Percentiles rank a stretch among this genome's conserved stretches.
Conservation (phyloP, 2,888 invertebrate species). For the Mythimna vitellina region DNA sequence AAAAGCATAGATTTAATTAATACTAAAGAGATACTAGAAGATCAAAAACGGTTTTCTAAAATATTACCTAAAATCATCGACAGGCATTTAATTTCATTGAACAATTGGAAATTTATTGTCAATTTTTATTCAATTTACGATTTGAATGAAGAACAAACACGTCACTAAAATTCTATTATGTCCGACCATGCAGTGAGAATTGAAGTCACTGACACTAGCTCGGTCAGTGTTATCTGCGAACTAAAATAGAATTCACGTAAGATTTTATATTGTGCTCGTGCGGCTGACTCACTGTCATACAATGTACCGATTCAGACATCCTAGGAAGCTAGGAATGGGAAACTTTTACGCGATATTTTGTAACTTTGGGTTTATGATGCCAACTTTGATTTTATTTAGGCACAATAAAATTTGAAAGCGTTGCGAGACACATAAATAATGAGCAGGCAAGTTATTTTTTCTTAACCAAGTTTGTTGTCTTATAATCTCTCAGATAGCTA, state of each 20-base stretch:
- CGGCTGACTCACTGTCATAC: constrained; percentile 66
- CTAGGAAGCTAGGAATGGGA: constrained; percentile 24
- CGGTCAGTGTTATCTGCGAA: constrained; percentile 66
- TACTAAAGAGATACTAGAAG: background rate
- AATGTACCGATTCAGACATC: constrained; percentile 40
- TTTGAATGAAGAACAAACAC: constrained; percentile 45
- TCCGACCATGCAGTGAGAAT: constrained; percentile 39
- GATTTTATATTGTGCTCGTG: constrained; percentile 62
- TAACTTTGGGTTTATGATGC: background rate
- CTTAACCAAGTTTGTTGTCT: background rate
- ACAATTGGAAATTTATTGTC: constrained; percentile 1
- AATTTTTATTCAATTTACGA: constrained; percentile 47
- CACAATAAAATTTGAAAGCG: too few species aligned
- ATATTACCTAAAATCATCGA: background rate
- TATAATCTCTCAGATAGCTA: background rate
- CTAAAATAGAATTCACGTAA: constrained; percentile 74
- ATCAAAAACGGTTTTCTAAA: background rate
- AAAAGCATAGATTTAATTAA: background rate
- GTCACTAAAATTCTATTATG: constrained; percentile 55
- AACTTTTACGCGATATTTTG: background rate
- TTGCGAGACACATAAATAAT: background rate
- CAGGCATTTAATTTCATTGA: constrained; percentile 10
- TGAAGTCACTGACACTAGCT: constrained; percentile 71
- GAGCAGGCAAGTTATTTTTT: background rate
- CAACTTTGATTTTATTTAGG: too few species aligned